Conservation (phyloP, 2,113 vertebrate genomes). For the Lontra canadensis region DNA sequence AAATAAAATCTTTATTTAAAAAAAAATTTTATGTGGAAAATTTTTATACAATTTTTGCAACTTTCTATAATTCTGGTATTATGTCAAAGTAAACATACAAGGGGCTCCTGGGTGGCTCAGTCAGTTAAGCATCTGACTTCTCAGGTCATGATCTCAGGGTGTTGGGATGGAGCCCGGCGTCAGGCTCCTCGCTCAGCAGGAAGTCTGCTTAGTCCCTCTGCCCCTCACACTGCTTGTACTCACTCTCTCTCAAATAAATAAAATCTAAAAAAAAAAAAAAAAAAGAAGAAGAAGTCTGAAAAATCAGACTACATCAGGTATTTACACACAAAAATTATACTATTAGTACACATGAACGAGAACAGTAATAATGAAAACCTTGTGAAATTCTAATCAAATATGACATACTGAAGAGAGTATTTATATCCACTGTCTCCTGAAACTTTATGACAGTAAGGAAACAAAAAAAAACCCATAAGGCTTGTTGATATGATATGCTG, state of each 20-base stretch:
- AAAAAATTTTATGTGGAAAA: neutral
- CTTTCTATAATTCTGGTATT: neutral
- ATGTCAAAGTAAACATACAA: neutral
- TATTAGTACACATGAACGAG: neutral
- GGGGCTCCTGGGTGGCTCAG: no score
- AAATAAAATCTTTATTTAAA: no score
- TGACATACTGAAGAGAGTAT: neutral
- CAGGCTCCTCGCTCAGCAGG: no score
- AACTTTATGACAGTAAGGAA: neutral
- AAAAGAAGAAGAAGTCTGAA: neutral
- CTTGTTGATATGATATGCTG: neutral
- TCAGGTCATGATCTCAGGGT: no score
- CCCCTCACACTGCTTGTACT: no score
- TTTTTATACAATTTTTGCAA: neutral
- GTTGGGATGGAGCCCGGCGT: rapidly evolving
- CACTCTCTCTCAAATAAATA: no score
- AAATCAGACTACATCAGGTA: neutral
- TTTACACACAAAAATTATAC: neutral
- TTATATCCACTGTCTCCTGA: neutral
- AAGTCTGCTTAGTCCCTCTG: no score
- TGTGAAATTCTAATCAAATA: neutral
- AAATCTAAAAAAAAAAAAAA: no score
- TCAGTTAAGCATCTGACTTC: no score
- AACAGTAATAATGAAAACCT: neutral
- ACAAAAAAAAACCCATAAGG: neutral